These are phyloP conservation scores for Agrochola macilenta DNA, from an alignment of 2,888 invertebrate genomes.

Conservation along the genomic window DNA sequence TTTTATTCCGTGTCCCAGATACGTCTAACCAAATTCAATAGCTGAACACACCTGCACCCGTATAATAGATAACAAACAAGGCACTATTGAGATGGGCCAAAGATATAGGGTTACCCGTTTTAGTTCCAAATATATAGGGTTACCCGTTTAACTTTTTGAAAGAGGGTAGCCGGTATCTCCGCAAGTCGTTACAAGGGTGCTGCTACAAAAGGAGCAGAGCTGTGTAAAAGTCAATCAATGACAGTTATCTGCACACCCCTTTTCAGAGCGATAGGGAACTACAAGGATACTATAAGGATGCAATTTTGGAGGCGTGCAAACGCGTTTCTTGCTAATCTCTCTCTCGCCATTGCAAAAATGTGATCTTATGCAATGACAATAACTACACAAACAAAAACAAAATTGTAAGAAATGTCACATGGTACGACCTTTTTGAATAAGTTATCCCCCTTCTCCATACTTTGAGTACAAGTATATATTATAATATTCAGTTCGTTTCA, in stretches of 20 bases:
- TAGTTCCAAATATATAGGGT: constrained; percentile 56
- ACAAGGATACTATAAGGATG: background rate
- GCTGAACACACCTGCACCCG: constrained; percentile 69
- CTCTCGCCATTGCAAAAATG: background rate
- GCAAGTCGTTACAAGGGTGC: constrained; percentile 56
- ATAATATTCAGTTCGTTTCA: constrained; percentile 44
- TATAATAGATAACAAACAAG: constrained; percentile 61
- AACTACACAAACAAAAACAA: background rate
- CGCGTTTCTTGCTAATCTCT: background rate
- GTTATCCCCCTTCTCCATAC: constrained; percentile 21
- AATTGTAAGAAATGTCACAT: constrained; percentile 24
- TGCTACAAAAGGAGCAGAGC: constrained; percentile 48
- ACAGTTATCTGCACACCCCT: constrained; percentile 48
- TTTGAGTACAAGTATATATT: constrained; percentile 38
- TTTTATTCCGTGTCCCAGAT: constrained; percentile 72
- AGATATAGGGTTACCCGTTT: constrained; percentile 57
- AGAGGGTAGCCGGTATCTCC: constrained; percentile 61
- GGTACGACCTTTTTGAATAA: constrained; percentile 50
- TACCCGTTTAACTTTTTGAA: constrained; percentile 54
- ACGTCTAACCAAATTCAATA: constrained; percentile 72
- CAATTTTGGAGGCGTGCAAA: constrained; percentile 2
- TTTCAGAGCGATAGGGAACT: background rate
- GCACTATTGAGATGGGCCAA: constrained; percentile 59
- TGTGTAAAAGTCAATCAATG: constrained; percentile 61
- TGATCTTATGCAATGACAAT: background rate